Percentiles rank a stretch among this genome's conserved stretches.
Conservation (phyloP, 2,113 vertebrate species). For the Nerophis lumbriciformis region DNA sequence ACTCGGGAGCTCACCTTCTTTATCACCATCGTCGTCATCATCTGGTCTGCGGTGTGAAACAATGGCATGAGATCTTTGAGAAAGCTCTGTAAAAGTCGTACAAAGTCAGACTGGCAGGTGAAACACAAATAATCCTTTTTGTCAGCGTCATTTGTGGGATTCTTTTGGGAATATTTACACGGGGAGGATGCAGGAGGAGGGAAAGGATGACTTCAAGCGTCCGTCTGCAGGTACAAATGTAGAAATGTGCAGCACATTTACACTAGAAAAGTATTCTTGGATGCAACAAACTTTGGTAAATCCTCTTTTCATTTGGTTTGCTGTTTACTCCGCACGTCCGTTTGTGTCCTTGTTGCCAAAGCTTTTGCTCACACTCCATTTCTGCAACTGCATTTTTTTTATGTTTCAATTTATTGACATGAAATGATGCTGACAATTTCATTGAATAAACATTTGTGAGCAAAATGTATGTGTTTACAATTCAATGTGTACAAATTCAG, state of each 20-base stretch:
- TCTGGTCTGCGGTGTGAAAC: conserved; percentile 13
- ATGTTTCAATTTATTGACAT: too few species aligned
- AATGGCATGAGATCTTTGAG: conserved; percentile 46
- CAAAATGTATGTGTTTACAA: too few species aligned
- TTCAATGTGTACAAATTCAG: too few species aligned
- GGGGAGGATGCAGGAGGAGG: conserved; percentile 67
- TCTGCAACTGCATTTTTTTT: too few species aligned
- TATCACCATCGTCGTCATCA: conserved; percentile 5
- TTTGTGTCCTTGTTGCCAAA: too few species aligned
- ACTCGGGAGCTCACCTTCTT: conserved; percentile 51
- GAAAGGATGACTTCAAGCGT: conserved; percentile 66
- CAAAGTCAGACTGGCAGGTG: conserved; percentile 65
- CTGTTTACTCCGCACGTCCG: conserved; percentile 54
- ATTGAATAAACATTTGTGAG: too few species aligned
- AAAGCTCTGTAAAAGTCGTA: conserved; percentile 73
- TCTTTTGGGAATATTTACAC: conserved; percentile 69
- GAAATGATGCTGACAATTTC: too few species aligned
- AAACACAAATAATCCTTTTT: conserved; percentile 51
- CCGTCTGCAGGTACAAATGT: conserved; percentile 83
- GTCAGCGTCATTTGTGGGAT: conserved; percentile 45
- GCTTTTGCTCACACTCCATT: too few species aligned
- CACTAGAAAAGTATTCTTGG: conserved; percentile 80
- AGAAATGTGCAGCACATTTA: conserved; percentile 86
- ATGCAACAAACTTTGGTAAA: conserved; percentile 97
- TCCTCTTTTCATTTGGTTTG: conserved; percentile 76